Evolutionary conservation across 2,888 invertebrate genomes (phyloP), one percentile per base, ranked within the genome.

Genomic region (Epinotia bilunana): DNA sequence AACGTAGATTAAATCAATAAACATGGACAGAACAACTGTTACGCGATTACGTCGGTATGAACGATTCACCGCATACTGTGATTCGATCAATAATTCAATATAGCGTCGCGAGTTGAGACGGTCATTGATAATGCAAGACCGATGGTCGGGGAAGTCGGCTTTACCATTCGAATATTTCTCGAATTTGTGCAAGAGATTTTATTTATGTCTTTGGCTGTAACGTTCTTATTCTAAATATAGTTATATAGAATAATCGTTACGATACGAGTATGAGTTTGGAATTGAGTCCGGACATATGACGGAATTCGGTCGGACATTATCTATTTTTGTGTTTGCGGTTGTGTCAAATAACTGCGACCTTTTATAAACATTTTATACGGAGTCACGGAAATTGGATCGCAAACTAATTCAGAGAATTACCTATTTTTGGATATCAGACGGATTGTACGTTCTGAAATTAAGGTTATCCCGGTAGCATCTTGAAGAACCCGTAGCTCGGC

Each of bases 21-120:
- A 20, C 12, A 7, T 43, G 20, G 20, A 28, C 28, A 53, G 62
- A 16, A 63, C 46, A 69, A 69, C 43, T 63, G 71, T 72, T 63
- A 71, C 55, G 16, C 63, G 55, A 75, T 74, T 60, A 55, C 53
- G 79, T 77, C 53, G 53, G 16, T n/a, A 83, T 9, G 82, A 83
- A 84, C 83, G 76, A 84, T 84, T 82, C 81, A 84, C 71, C 74
- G 79, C 70, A 77, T 28, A 18, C 69, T 63, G 73, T 72, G 53
- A 53, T 53, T 76, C 74, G 74, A 79, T 81, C 78, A 76, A n/a
- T n/a, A n/a, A n/a, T n/a, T n/a, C n/a, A n/a, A 78, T 80, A 39
- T 39, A 39, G 39, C 39, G 74, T 77, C 78, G 78, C 79, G 78
- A 20, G 75, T 77, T 79, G 73, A 77, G 68, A 74, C 73, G 58